phyloP scores from a whole-genome alignment of 1,140 invertebrate species.

The Phenacoccus solenopsis region DNA sequence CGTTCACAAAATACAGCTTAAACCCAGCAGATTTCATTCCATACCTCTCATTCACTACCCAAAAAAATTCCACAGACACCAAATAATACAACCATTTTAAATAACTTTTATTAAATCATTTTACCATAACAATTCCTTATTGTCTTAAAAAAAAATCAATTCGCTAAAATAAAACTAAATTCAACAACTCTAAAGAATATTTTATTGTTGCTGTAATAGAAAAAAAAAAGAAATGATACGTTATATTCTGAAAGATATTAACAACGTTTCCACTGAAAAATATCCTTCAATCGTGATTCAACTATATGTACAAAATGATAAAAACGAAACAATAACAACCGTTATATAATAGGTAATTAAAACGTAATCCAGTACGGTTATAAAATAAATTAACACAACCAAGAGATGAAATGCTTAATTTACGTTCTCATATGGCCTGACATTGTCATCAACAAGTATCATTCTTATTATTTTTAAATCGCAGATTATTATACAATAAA shows the following conservation, averaged over 20 bases:
- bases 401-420: not conserved
- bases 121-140: too few species aligned
- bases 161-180: too few species aligned
- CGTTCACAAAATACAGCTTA: too few species aligned
- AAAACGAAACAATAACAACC: constrained; percentile 2
- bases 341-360: not conserved
- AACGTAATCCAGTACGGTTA: not conserved
- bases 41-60: too few species aligned
- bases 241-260: not conserved
- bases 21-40: too few species aligned
- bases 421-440: not conserved
- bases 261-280: not conserved
- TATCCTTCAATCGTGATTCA: not conserved
- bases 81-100: too few species aligned
- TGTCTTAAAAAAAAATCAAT: too few species aligned
- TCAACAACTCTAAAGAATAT: too few species aligned
- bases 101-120: too few species aligned
- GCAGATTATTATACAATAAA: not conserved
- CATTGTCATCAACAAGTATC: not conserved
- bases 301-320: not conserved
- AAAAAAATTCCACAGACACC: too few species aligned
- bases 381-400: not conserved
- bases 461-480: not conserved
- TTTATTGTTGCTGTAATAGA: too few species aligned
- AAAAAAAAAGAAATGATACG: not conserved